These are phyloP conservation scores for Metacarcinus magister DNA, from an alignment of 2,888 invertebrate genomes.

Conservation along the genomic window DNA sequence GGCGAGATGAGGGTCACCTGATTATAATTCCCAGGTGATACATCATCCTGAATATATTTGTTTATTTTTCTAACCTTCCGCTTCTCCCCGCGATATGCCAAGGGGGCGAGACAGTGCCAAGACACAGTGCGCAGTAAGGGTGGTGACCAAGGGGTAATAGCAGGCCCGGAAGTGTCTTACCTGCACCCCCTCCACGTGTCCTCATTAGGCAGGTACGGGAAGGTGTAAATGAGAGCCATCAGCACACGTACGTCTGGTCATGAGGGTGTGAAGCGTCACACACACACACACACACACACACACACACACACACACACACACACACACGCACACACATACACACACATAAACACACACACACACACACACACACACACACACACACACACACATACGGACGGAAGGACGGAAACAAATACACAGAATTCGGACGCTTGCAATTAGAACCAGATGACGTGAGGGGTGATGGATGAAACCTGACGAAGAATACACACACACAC, in stretches of 20 bases:
- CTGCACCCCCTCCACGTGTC: neutral
- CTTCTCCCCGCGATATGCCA: neutral
- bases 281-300: slow-evolving; percentile 41
- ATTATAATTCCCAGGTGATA: slow-evolving; percentile 22
- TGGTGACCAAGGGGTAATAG: neutral
- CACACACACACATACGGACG: neutral
- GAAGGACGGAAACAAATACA: neutral
- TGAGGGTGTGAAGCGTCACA: slow-evolving; percentile 7
- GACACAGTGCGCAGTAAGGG: neutral
- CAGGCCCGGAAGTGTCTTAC: neutral
- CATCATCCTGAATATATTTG: slow-evolving; percentile 43
- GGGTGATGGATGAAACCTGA: too few relatives aligned
- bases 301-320: neutral
- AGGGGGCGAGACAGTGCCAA: neutral
- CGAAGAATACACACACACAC: too few relatives aligned
- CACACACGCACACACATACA: too few relatives aligned
- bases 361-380: slow-evolving; percentile 69
- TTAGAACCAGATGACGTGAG: too few relatives aligned
- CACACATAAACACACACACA: slow-evolving; percentile 61
- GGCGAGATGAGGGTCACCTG: neutral
- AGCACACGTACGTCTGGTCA: neutral
- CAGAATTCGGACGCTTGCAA: too few relatives aligned
- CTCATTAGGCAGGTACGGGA: neutral
- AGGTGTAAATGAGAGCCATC: slow-evolving; percentile 27
- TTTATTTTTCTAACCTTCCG: slow-evolving; percentile 38